Evolutionary conservation across 2,888 invertebrate genomes (phyloP).

Genomic region (Panzeria rudis): DNA sequence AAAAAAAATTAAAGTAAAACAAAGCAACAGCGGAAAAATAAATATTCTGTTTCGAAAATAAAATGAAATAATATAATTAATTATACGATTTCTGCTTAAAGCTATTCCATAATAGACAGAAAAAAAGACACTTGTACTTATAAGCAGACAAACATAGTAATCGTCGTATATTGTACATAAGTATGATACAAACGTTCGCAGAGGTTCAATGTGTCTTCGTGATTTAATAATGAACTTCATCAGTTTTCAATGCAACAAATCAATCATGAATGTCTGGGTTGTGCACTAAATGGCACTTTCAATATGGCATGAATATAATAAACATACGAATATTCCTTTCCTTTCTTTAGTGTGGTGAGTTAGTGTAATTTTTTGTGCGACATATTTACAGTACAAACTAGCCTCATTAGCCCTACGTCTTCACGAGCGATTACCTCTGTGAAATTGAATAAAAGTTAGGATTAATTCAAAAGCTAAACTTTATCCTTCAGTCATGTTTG

Average conservation of each 20-base stretch:
- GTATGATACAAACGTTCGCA: conserved; percentile 13
- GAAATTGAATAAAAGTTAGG: no score
- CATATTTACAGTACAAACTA: no score
- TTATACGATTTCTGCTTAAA: conserved; percentile 44
- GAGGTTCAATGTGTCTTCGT: conserved; percentile 60
- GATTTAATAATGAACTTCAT: conserved; percentile 66
- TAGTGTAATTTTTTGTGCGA: no score
- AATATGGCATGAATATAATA: no score
- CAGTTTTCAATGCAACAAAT: conserved; percentile 65
- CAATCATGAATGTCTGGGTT: conserved; percentile 51
- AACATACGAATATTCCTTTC: no score
- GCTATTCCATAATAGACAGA: conserved; percentile 33
- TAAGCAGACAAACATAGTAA: conserved; percentile 12
- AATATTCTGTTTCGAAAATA: conserved; percentile 27
- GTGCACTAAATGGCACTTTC: conserved; percentile 17
- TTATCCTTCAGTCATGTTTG: no score
- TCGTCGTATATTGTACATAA: background rate
- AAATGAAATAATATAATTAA: conserved; percentile 52
- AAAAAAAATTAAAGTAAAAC: conserved; percentile 9
- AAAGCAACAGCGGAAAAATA: conserved; percentile 39
- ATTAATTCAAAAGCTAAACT: no score
- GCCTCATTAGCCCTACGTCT: no score
- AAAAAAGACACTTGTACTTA: conserved; percentile 27
- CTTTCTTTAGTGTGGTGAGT: no score
- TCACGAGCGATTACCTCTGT: no score